Evolutionary conservation across 1,140 invertebrate species (phyloP), one percentile per base, ranked within the genome.

Genomic region (Drosophila grimshawi): DNA sequence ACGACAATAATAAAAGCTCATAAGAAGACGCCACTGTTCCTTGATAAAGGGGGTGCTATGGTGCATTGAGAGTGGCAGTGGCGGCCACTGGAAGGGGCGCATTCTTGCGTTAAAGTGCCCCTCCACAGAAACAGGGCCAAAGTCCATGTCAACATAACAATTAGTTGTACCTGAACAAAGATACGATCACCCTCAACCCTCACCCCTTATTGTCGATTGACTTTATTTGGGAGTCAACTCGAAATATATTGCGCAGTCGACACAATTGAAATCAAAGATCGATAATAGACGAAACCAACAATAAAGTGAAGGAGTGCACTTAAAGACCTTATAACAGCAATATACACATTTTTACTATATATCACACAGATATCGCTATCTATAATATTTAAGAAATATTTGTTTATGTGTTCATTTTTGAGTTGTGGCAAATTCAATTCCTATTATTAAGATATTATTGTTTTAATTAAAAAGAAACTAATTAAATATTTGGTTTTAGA

Each of bases 191-290:
- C 8, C 27, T 32, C 11, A 30, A 3, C 33, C 41, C 29, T 6
- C 11, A 59, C 57, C 19, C 49, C 19, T 43, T 2, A 30, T 29
- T 39, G 30, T n/a, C 57, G 57, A 62, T 73, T 73, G 43, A 19
- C 35, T 46, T 41, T 30, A 30, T 37, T 48, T 57, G 19, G 60
- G 48, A 45, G 64, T 74, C 75, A 78, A 78, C 48, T 69, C 48
- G 53, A 60, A 78, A 74, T 68, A 64, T 61, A 75, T 78, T 78
- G 71, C 60, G 76, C 60, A 41, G 59, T 56, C 71, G 41, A 63
- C 37, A 27, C 41, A 68, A 65, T 60, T 76, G 39, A 48, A 48
- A 52, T 63, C 63, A 67, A 77, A 76, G 55, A 72, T 76, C 57
- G 60, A 45, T 35, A n/a, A 52, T 5, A 43, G 62, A 71, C 29